A percentile compares a stretch with the other conserved stretches of the same genome.
These are phyloP conservation scores for Camponotus floridanus DNA, from an alignment of 1,140 invertebrate genomes.

Conservation along the genomic window DNA sequence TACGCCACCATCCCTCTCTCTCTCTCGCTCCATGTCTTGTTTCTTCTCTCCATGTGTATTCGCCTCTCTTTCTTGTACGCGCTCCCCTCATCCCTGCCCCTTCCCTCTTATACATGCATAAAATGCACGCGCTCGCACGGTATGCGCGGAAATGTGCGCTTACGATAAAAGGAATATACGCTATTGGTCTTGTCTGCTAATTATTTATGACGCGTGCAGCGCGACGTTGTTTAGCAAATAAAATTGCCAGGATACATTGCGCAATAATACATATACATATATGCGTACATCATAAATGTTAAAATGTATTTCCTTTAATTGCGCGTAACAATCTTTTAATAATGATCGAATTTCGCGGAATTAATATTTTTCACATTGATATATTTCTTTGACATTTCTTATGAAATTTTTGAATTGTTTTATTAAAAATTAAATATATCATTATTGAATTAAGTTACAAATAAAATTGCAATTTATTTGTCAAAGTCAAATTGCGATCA, in stretches of 20 bases:
- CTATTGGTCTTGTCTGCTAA: constrained; percentile 35
- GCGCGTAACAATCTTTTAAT: not conserved
- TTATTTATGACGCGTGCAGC: constrained; percentile 21
- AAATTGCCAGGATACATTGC: not conserved
- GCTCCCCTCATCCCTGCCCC: constrained; percentile 23
- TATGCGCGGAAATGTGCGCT: constrained; percentile 61
- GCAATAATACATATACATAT: not conserved
- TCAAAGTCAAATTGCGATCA: not conserved
- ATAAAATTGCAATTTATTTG: not conserved
- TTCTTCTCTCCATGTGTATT: constrained; percentile 58
- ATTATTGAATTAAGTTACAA: not conserved
- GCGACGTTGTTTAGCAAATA: constrained; percentile 2
- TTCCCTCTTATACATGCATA: constrained; percentile 60
- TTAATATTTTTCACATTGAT: not conserved
- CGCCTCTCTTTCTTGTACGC: constrained; percentile 44
- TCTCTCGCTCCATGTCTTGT: constrained; percentile 60
- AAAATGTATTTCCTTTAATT: not conserved
- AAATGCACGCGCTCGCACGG: constrained; percentile 68
- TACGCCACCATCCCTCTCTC: constrained; percentile 77
- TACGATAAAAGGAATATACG: constrained; percentile 61
- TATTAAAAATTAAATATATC: not conserved
- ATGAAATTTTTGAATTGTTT: not conserved
- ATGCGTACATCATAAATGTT: not conserved
- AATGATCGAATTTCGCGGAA: not conserved
- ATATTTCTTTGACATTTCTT: too few species aligned